These are phyloP conservation scores for Ochropacha duplaris DNA, from an alignment of 2,888 invertebrate species.

Conservation along the genomic window DNA sequence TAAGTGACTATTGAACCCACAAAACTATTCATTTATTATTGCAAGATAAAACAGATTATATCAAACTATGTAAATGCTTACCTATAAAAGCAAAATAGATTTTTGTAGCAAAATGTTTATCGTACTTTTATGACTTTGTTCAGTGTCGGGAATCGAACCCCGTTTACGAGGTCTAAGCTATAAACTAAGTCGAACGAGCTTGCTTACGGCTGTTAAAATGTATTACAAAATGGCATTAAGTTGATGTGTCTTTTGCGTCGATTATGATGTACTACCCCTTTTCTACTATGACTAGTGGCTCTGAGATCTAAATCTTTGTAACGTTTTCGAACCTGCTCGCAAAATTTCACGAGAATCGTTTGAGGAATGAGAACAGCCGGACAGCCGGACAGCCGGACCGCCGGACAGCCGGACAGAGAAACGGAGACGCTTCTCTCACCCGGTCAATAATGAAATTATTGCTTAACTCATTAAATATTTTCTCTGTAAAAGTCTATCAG, in stretches of 20 bases:
- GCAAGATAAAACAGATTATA: not conserved
- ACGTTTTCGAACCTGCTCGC: too few species aligned
- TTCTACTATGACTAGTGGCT: too few species aligned
- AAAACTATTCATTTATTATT: not conserved
- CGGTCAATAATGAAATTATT: too few species aligned
- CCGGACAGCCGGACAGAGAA: too few species aligned
- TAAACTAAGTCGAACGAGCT: slow-evolving; percentile 59
- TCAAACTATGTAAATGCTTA: slow-evolving; percentile 38
- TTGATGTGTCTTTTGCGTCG: slow-evolving; percentile 22
- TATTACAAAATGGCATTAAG: slow-evolving; percentile 46
- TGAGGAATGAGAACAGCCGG: too few species aligned
- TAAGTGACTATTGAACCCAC: not conserved
- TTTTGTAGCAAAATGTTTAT: slow-evolving; percentile 56
- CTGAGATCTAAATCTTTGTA: too few species aligned
- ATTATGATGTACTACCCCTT: not conserved
- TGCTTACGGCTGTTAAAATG: slow-evolving; percentile 55
- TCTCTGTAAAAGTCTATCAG: too few species aligned
- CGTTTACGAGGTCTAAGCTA: slow-evolving; percentile 59
- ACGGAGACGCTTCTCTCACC: too few species aligned
- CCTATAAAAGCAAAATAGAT: slow-evolving; percentile 51
- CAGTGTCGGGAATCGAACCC: slow-evolving; percentile 59
- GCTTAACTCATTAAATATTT: too few species aligned
- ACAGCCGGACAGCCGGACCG: too few species aligned
- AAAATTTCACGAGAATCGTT: too few species aligned
- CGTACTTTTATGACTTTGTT: slow-evolving; percentile 58